Conservation (phyloP, 2,888 invertebrate genomes). For the Stenoptilia bipunctidactyla region DNA sequence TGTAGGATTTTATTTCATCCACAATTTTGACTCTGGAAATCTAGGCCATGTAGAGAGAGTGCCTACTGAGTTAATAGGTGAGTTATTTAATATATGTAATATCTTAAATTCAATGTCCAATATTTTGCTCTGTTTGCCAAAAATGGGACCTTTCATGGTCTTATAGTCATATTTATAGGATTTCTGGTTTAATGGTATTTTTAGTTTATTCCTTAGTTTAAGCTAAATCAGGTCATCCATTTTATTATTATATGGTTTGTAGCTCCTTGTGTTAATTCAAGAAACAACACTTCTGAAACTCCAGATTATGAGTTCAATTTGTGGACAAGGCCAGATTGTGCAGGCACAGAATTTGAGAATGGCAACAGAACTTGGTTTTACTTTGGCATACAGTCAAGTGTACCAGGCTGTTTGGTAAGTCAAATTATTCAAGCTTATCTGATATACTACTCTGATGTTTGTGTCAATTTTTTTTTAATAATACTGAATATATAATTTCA, state of each 20-base stretch:
- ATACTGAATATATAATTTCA: constrained; percentile 2
- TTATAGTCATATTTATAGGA: constrained; percentile 1
- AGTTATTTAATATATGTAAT: constrained; percentile 19
- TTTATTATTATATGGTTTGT: constrained; percentile 11
- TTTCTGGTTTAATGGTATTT: neutral
- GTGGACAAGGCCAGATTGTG: constrained; percentile 92
- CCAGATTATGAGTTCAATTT: constrained; percentile 87
- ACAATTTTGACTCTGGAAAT: constrained; percentile 93
- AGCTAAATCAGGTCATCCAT: neutral
- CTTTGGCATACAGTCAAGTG: constrained; percentile 79
- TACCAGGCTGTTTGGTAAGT: constrained; percentile 66
- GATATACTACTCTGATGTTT: no score
- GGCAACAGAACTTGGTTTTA: constrained; percentile 94
- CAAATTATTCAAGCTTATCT: no score
- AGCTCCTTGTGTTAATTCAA: constrained; percentile 45
- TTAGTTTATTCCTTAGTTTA: neutral
- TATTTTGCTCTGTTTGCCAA: constrained; percentile 7
- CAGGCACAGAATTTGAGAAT: constrained; percentile 89
- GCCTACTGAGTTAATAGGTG: constrained; percentile 70
- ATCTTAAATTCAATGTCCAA: constrained; percentile 23
- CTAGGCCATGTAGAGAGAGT: constrained; percentile 85
- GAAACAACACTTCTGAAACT: constrained; percentile 54
- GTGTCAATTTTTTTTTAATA: no score
- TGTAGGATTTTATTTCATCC: constrained; percentile 84
- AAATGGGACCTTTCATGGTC: constrained; percentile 4